Evolutionary conservation across 2,113 vertebrate genomes (phyloP).

Genomic region (Ptychochromis oligacanthus): DNA sequence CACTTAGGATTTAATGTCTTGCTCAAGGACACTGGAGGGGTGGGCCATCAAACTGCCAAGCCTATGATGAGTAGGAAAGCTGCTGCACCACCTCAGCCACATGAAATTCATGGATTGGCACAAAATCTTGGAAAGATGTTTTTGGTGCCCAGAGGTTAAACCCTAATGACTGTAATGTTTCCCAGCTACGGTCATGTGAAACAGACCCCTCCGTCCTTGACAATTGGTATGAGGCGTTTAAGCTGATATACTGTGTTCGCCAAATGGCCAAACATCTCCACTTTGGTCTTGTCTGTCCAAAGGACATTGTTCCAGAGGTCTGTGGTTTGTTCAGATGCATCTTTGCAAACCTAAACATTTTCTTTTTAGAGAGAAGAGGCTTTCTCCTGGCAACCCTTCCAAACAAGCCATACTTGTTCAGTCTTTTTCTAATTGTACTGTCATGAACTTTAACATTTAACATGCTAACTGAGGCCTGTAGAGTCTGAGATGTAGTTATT

Average conservation of each 20-base stretch:
- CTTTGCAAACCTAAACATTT: too few species aligned
- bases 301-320: neutral
- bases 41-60: neutral
- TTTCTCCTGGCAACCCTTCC: neutral
- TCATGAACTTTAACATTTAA: too few species aligned
- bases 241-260: too few species aligned
- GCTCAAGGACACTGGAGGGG: neutral
- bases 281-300: neutral
- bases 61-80: neutral
- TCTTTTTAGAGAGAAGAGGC: neutral
- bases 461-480: too few species aligned
- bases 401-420: neutral
- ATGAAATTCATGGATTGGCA: neutral
- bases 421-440: neutral
- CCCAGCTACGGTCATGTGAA: too few species aligned
- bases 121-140: neutral
- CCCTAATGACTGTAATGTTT: too few species aligned
- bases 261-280: neutral
- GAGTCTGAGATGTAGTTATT: too few species aligned
- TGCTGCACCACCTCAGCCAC: neutral
- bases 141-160: too few species aligned
- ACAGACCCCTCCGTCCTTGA: too few species aligned
- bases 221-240: neutral
- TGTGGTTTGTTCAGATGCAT: neutral
- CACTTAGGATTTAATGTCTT: too few species aligned